Conservation (phyloP, 1,140 invertebrate species). For the Calycopis cecrops region DNA sequence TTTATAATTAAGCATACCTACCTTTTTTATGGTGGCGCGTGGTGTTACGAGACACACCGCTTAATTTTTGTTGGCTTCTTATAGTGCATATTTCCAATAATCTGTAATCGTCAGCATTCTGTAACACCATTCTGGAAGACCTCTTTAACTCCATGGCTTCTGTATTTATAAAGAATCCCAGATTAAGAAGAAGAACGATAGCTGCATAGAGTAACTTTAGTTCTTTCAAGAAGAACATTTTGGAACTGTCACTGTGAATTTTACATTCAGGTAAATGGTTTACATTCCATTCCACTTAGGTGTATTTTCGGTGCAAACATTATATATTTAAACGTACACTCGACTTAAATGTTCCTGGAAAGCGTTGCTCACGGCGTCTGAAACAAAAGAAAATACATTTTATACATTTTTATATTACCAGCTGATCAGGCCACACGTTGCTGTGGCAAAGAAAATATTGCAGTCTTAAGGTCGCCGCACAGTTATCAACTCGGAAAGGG, state of each 20-base stretch:
- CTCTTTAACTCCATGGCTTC: conserved; percentile 62
- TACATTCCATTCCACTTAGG: conserved; percentile 50
- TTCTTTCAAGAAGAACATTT: conserved; percentile 71
- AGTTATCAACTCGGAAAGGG: no score
- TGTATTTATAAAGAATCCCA: conserved; percentile 56
- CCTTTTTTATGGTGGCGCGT: conserved; percentile 68
- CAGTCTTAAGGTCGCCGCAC: no score
- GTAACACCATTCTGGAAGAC: conserved; percentile 58
- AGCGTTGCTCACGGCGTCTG: conserved; percentile 44
- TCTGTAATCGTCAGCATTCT: conserved; percentile 57
- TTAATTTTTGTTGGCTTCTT: conserved; percentile 60
- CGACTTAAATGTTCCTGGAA: conserved; percentile 25
- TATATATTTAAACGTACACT: conserved; percentile 38
- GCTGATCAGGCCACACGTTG: no score
- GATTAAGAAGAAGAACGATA: conserved; percentile 64
- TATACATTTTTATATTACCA: no score
- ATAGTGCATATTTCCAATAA: conserved; percentile 59
- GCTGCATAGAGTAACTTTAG: conserved; percentile 65
- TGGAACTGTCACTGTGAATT: conserved; percentile 49
- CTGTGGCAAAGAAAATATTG: no score
- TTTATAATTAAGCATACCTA: conserved; percentile 18
- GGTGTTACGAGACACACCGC: conserved; percentile 65
- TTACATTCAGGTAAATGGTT: conserved; percentile 51
- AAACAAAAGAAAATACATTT: conserved; percentile 42
- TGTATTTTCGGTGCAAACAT: conserved; percentile 65